Conservation (phyloP, 53 echinoderm and acorn worm genomes). For the Actinopyga echinites region DNA sequence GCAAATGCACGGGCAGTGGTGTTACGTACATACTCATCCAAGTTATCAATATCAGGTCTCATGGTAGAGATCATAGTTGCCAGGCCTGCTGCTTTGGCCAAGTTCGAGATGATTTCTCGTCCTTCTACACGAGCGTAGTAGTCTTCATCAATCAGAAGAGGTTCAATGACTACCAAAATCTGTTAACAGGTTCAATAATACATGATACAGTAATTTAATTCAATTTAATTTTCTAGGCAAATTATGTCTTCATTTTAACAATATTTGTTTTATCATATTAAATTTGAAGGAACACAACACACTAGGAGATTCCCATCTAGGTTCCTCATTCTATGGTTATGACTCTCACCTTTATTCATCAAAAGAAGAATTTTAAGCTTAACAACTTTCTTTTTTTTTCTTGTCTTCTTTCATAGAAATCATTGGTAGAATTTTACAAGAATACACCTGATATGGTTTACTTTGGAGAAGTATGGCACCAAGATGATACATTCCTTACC, state of each 20-base stretch:
- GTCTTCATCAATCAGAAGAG: slow-evolving; percentile 96
- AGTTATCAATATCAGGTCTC: slow-evolving; percentile 98
- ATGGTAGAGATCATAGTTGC: slow-evolving; percentile 99
- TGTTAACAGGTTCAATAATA: slow-evolving; percentile 11
- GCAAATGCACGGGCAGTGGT: slow-evolving; percentile 99
- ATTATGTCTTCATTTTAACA: too few species aligned
- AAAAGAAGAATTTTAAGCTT: too few species aligned
- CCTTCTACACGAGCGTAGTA: slow-evolving; percentile 99
- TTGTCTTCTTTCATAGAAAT: slow-evolving; percentile 72
- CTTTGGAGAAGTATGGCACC: slow-evolving; percentile 79
- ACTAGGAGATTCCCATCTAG: too few species aligned
- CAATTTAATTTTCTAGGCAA: too few species aligned
- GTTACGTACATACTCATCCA: slow-evolving; percentile 99
- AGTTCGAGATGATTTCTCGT: slow-evolving; percentile 98
- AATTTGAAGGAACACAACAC: too few species aligned
- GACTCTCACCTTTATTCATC: too few species aligned
- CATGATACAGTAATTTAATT: background rate
- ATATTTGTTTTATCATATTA: too few species aligned
- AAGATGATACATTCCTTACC: slow-evolving; percentile 83
- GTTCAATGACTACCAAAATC: slow-evolving; percentile 99
- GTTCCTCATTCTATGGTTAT: too few species aligned
- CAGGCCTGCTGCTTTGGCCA: slow-evolving; percentile 97
- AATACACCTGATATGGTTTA: slow-evolving; percentile 80
- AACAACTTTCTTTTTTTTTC: too few species aligned
- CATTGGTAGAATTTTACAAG: slow-evolving; percentile 88